Conservation (phyloP, 2,797 vertebrate genomes). For the Naso thynnoides region DNA sequence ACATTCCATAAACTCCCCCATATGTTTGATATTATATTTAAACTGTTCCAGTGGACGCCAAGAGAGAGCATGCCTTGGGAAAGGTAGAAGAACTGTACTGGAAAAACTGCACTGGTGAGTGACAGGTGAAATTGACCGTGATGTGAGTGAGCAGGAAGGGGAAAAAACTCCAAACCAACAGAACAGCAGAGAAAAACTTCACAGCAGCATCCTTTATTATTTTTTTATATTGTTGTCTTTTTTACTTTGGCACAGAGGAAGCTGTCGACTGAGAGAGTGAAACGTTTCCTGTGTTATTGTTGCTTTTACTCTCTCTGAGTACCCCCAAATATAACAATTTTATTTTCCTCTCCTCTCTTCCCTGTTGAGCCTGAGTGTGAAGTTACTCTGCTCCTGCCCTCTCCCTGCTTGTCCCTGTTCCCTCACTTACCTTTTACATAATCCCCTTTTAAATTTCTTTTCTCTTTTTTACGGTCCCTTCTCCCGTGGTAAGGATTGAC, state of each 20-base stretch:
- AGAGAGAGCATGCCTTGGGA: slow-evolving; percentile 62
- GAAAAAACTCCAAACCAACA: slow-evolving; percentile 23
- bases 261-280: slow-evolving; percentile 62
- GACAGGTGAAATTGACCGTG: slow-evolving; percentile 79
- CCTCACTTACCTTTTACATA: slow-evolving; percentile 43
- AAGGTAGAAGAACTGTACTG: slow-evolving; percentile 62
- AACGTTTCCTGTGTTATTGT: slow-evolving; percentile 71
- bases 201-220: slow-evolving; percentile 52
- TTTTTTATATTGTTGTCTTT: slow-evolving; percentile 55
- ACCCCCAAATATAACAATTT: slow-evolving; percentile 54
- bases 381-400: slow-evolving; percentile 15
- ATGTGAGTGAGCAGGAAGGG: slow-evolving; percentile 35
- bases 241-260: slow-evolving; percentile 66
- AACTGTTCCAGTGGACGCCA: slow-evolving; percentile 75
- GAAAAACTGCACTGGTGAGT: slow-evolving; percentile 69
- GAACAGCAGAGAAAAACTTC: slow-evolving; percentile 30
- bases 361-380: slow-evolving; percentile 28
- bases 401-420: slow-evolving; percentile 30
- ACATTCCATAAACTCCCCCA: slow-evolving; percentile 82
- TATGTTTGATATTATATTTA: slow-evolving; percentile 85
- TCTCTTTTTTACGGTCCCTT: slow-evolving; percentile 23
- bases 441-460: slow-evolving; percentile 34
- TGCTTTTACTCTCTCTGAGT: slow-evolving; percentile 43
- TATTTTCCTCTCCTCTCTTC: slow-evolving; percentile 48
- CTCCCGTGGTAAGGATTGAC: slow-evolving; percentile 63